Evolutionary conservation across 2,797 vertebrate species (phyloP).

Genomic region (Manis crassicaudata): DNA sequence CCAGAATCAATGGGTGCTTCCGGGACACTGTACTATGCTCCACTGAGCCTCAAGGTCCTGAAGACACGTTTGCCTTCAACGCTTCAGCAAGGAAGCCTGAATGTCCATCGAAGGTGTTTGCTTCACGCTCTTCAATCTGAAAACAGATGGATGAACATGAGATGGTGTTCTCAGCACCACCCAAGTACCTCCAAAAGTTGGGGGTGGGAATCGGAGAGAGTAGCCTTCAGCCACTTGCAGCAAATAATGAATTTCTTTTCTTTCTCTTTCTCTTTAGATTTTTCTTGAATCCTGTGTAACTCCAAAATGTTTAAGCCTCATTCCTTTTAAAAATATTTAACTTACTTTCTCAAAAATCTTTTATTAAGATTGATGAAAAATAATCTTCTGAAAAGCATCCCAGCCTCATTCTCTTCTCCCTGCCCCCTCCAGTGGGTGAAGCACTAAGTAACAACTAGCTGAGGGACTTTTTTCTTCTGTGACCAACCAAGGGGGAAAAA

Average conservation of each 20-base stretch:
- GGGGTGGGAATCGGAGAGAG: background rate
- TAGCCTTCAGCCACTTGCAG: background rate
- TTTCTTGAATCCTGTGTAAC: background rate
- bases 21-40: background rate
- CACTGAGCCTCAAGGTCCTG: background rate
- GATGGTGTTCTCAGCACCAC: background rate
- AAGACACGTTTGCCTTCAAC: background rate
- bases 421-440: background rate
- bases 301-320: background rate
- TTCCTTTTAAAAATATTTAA: background rate
- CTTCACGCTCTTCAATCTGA: background rate
- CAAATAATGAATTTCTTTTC: background rate
- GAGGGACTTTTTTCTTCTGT: background rate
- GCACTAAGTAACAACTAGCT: background rate
- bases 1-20: background rate
- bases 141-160: background rate
- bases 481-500: background rate
- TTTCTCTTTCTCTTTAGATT: background rate
- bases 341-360: slow-evolving; percentile 1
- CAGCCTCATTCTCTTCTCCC: background rate
- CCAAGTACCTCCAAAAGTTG: background rate
- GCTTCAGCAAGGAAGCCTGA: background rate
- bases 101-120: background rate
- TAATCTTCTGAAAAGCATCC: background rate
- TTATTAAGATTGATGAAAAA: background rate